phyloP scores from a whole-genome alignment of 2,888 invertebrate genomes.

The Vandiemenella viatica region DNA sequence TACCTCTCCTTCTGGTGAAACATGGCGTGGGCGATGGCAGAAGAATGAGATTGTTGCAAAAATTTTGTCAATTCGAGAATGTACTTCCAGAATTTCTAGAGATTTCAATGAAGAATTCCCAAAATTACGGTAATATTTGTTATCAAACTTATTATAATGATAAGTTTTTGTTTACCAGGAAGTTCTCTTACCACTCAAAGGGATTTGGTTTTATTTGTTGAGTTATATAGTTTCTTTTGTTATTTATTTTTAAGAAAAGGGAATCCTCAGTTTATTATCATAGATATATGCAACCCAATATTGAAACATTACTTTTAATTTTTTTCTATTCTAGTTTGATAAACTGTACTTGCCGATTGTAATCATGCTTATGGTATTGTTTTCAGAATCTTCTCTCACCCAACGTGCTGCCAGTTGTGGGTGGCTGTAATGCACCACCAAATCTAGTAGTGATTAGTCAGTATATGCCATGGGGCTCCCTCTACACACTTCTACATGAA shows the following conservation, averaged over 20 bases:
- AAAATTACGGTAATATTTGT: constrained; percentile 44
- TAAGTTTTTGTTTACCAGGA: too few species aligned
- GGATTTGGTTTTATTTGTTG: too few species aligned
- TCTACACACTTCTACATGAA: constrained; percentile 83
- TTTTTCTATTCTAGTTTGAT: too few species aligned
- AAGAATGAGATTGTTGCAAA: constrained; percentile 97
- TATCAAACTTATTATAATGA: too few species aligned
- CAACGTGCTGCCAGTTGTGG: constrained; percentile 82
- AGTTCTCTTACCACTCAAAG: too few species aligned
- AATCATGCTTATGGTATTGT: too few species aligned
- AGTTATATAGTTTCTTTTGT: too few species aligned
- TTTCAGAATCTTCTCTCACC: constrained; percentile 96
- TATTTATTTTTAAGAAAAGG: too few species aligned
- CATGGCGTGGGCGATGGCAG: constrained; percentile 92
- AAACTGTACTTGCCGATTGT: too few species aligned
- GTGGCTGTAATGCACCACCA: constrained; percentile 85
- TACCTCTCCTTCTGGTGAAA: constrained; percentile 66
- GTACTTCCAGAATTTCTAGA: constrained; percentile 74
- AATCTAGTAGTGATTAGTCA: constrained; percentile 86
- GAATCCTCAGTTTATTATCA: too few species aligned
- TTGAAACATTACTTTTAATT: too few species aligned
- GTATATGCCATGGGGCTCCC: constrained; percentile 91
- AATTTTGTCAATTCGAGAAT: constrained; percentile 76
- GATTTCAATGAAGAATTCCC: constrained; percentile 99
- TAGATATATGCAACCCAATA: too few species aligned